phyloP scores from a whole-genome alignment of 2,888 invertebrate species.

The Mactromeris polynyma region DNA sequence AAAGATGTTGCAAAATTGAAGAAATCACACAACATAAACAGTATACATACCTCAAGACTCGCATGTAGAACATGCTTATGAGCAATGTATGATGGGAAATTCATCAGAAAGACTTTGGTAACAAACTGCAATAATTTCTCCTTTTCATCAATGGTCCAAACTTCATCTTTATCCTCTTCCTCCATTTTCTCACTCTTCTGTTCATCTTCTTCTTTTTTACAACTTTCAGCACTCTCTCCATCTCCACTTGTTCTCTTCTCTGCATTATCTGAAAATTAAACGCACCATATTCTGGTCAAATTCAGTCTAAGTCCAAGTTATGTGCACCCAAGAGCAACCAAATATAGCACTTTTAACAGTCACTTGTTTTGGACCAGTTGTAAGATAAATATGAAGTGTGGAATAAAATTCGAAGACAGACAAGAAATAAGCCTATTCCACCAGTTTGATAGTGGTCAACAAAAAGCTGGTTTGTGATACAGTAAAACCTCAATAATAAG shows the following conservation, averaged over 20 bases:
- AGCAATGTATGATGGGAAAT: constrained; percentile 92
- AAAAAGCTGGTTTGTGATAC: no score
- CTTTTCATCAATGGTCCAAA: constrained; percentile 94
- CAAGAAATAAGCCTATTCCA: no score
- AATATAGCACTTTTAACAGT: no score
- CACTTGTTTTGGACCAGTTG: no score
- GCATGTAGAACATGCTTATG: constrained; percentile 94
- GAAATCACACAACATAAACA: background rate
- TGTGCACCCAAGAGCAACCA: no score
- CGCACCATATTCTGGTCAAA: no score
- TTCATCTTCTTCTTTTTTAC: constrained; percentile 42
- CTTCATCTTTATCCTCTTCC: constrained; percentile 62
- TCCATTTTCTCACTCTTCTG: constrained; percentile 74
- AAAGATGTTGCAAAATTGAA: no score
- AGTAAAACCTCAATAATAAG: no score
- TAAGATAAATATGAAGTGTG: no score
- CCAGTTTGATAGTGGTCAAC: no score
- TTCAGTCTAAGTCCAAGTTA: no score
- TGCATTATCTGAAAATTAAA: constrained; percentile 32
- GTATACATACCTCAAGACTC: constrained; percentile 90
- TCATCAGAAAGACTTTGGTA: constrained; percentile 95
- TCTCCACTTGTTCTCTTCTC: constrained; percentile 29
- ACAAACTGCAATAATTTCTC: constrained; percentile 95
- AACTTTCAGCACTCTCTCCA: constrained; percentile 22
- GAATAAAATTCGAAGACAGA: no score